phyloP scores from a whole-genome alignment of 2,113 vertebrate genomes.

The Sciurus niger region DNA sequence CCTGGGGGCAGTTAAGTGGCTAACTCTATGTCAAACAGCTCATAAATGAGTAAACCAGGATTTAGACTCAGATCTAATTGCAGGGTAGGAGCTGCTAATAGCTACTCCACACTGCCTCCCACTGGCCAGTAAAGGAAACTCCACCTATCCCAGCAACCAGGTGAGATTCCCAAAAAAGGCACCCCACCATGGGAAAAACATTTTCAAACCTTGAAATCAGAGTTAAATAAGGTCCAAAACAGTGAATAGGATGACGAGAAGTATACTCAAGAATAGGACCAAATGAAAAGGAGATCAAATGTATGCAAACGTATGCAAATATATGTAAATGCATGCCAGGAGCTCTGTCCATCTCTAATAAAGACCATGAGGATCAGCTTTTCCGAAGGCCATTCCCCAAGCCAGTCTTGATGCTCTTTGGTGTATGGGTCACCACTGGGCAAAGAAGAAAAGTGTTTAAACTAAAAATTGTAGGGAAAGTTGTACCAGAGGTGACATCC shows the following conservation, averaged over 20 bases:
- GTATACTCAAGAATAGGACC: background rate
- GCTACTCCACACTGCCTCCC: background rate
- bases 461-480: background rate
- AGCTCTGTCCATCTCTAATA: background rate
- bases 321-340: background rate
- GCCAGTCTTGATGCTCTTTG: background rate
- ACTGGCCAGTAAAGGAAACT: background rate
- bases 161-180: background rate
- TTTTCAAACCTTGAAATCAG: constrained; percentile 5
- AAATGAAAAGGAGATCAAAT: background rate
- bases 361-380: background rate
- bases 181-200: background rate
- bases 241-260: background rate
- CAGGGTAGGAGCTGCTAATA: background rate
- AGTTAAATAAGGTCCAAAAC: background rate
- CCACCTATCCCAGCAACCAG: background rate
- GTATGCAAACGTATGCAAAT: constrained; percentile 24
- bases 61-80: background rate
- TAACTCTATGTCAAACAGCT: background rate
- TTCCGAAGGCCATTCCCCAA: background rate
- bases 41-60: background rate
- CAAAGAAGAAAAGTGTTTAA: background rate
- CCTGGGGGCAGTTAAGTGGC: background rate
- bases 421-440: background rate
- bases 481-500: background rate